A percentile compares a stretch with the other conserved stretches of the same genome.
Evolutionary conservation across 2,113 vertebrate species (phyloP).

Genomic region (Chaetodon auriga): DNA sequence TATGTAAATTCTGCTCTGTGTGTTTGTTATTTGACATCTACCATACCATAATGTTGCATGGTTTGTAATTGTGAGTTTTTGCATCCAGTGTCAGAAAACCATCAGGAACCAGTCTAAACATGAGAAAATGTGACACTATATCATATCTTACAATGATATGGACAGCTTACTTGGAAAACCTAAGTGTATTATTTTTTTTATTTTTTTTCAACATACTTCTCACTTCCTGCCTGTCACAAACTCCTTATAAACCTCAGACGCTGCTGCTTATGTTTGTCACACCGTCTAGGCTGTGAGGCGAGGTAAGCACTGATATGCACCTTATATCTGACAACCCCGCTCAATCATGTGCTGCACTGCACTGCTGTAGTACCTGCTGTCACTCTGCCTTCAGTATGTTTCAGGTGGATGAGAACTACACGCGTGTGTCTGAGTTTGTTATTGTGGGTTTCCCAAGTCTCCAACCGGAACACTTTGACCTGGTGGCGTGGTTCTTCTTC

Average conservation of each 20-base stretch:
- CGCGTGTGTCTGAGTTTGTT: conserved; percentile 51
- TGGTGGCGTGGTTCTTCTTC: conserved; percentile 53
- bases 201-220: background rate
- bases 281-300: background rate
- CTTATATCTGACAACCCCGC: background rate
- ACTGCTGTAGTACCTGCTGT: background rate
- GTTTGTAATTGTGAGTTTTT: too few species aligned
- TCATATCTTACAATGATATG: background rate
- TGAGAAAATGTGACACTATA: background rate
- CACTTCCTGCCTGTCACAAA: background rate
- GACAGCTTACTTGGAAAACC: background rate
- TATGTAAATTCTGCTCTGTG: too few species aligned
- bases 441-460: conserved; percentile 70
- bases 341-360: background rate
- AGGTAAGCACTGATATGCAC: background rate
- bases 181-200: background rate
- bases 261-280: background rate
- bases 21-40: too few species aligned
- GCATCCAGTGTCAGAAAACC: background rate
- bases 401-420: conserved; percentile 33
- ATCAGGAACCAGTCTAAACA: background rate
- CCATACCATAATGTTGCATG: too few species aligned
- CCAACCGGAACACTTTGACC: conserved; percentile 38
- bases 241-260: background rate
- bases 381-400: conserved; percentile 48